Conservation (phyloP, 2,113 vertebrate species). For the Vidua macroura region DNA sequence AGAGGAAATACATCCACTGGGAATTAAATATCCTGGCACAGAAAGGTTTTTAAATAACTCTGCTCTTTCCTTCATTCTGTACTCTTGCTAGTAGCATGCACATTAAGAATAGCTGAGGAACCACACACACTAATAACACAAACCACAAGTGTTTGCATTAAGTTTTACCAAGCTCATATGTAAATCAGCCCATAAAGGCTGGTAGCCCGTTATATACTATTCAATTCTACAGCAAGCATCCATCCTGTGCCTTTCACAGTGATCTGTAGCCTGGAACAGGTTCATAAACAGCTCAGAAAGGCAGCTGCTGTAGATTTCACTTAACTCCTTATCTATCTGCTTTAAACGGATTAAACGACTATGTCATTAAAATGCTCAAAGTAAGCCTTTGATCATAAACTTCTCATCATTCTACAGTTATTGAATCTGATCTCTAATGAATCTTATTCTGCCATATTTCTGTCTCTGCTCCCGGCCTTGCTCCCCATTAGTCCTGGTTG, state of each 20-base stretch:
- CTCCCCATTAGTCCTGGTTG: conserved; percentile 11
- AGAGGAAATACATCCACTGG: neutral
- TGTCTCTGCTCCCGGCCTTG: neutral
- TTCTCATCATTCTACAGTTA: conserved; percentile 42
- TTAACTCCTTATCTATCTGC: conserved; percentile 62
- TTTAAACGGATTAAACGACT: conserved; percentile 14
- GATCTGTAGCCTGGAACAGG: conserved; percentile 6
- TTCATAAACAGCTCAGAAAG: conserved; percentile 30
- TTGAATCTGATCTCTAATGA: conserved; percentile 38
- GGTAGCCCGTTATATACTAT: neutral
- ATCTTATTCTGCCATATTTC: conserved; percentile 18
- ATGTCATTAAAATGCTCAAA: conserved; percentile 53
- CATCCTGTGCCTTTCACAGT: neutral
- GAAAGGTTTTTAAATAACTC: neutral
- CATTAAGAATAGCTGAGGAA: neutral
- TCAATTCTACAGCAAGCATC: neutral
- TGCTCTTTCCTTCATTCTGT: neutral
- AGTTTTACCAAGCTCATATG: neutral
- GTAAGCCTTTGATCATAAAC: conserved; percentile 61
- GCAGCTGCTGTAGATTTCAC: conserved; percentile 23
- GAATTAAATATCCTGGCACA: neutral
- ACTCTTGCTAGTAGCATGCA: neutral
- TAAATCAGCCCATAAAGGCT: neutral
- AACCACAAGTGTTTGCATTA: neutral
- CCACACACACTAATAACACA: neutral